Conservation (phyloP, 2,888 invertebrate genomes). For the Eurytoma adleriae region DNA sequence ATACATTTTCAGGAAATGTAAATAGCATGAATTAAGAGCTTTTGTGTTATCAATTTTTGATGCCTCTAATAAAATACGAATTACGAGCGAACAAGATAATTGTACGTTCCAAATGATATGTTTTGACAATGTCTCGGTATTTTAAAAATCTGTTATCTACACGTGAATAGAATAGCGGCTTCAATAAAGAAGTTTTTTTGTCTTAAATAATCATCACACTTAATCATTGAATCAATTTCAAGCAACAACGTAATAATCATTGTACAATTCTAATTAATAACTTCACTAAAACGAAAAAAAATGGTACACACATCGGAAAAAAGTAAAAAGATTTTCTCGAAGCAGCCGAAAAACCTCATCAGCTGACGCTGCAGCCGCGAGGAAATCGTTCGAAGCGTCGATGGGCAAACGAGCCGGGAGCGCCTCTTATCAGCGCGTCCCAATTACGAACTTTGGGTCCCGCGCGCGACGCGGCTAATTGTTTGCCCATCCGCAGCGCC, state of each 20-base stretch:
- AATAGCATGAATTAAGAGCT: no score
- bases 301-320: neutral
- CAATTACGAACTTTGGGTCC: constrained; percentile 5
- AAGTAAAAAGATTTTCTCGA: neutral
- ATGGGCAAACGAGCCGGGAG: neutral
- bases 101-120: no score
- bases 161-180: no score
- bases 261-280: neutral
- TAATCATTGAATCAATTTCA: neutral
- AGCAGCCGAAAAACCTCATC: neutral
- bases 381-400: neutral
- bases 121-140: no score
- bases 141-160: no score
- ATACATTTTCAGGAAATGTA: no score
- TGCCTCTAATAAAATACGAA: no score
- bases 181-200: no score
- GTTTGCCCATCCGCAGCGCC: constrained; percentile 22
- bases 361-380: neutral
- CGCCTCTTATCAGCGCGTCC: constrained; percentile 6
- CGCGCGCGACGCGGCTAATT: constrained; percentile 12
- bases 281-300: neutral
- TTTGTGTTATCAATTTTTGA: no score
- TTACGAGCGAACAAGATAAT: no score
- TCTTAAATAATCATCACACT: no score
- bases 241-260: neutral